Evolutionary conservation across 2,797 vertebrate genomes (phyloP).

Genomic region (Chaunax sp.): DNA sequence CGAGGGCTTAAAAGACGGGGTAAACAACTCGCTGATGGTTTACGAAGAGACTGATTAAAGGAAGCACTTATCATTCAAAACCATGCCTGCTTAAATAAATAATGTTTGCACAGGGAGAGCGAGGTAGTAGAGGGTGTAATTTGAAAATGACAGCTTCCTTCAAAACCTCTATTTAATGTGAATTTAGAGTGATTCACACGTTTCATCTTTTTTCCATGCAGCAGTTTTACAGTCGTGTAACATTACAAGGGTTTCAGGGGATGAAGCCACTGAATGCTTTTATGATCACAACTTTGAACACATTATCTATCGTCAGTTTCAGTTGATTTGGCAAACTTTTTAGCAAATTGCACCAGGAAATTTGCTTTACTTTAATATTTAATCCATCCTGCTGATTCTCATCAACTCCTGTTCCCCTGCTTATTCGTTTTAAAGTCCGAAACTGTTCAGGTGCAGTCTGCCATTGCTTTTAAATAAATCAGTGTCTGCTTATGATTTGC

Average conservation of each 20-base stretch:
- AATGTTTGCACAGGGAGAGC: constrained; percentile 48
- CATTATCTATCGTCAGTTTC: neutral
- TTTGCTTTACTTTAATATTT: too few relatives aligned
- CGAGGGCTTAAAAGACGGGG: constrained; percentile 56
- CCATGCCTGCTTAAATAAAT: constrained; percentile 61
- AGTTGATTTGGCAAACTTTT: too few relatives aligned
- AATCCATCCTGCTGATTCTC: too few relatives aligned
- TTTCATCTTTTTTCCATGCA: neutral
- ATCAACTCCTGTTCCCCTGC: too few relatives aligned
- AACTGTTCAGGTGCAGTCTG: neutral
- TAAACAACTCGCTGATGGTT: constrained; percentile 66
- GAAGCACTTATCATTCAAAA: constrained; percentile 69
- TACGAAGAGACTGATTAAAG: constrained; percentile 64
- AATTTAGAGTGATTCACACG: constrained; percentile 31
- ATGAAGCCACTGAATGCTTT: neutral
- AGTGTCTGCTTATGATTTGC: constrained; percentile 3
- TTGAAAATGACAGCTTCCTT: constrained; percentile 45
- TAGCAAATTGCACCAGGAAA: too few relatives aligned
- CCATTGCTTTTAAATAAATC: neutral
- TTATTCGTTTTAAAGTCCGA: neutral
- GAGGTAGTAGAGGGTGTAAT: constrained; percentile 44
- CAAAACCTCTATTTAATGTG: constrained; percentile 21
- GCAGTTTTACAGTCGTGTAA: neutral
- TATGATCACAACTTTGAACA: neutral
- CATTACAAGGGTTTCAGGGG: neutral